Base-by-base conservation (phyloP, 30 jellyfish, hydroid and myxozoan species). In the Rhopilema esculentum region DNA sequence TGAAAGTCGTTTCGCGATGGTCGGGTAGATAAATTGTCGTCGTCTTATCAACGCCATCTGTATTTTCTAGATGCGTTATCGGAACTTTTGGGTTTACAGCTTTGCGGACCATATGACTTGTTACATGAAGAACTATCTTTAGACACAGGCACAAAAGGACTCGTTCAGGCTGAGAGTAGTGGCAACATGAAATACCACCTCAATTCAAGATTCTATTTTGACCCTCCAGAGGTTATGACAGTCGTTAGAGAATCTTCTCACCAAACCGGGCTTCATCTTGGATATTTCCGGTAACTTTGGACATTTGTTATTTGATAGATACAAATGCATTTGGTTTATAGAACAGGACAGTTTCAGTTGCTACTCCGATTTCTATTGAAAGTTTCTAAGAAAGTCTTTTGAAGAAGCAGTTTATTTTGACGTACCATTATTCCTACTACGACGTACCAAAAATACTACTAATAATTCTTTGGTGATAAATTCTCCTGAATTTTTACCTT, bases 211-310 rank as follows among this genome's bases (percentile, higher is more conserved):
- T 82, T 49, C 64, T 93, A 17, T 84, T 87, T 61, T 75, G 98
- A 93, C 80, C 93, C 93, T 0, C 98, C 98, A 1, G 98, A 93
- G 66, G 72, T 93, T 31, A 93, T 75, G 83, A 93, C 98, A 12
- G 76, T 88, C 19, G 15, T 93, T 27, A 48, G 75, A 27, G 86
- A 92, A 18, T 53, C 85, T 1, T 29, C 67, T 48, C 28, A 49
- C 72, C 25, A 71, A 18, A 75, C 80, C 32, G 97, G 95, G 1
- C 83, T 80, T 31, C 98, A 92, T 77, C 72, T 92, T 62, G 94
- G 95, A 16, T 92, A 87, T 76, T 87, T 72, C 80, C 70, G 98
- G 96, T 92, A 65, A 73, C 29, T 20, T 22, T 9, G 0, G 0
- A n/a, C n/a, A n/a, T n/a, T n/a, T n/a, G n/a, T n/a, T n/a, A n/a